Evolutionary conservation across 1,140 invertebrate species (phyloP), one percentile per base, ranked within the genome.

Genomic region (Berghia stephanieae): DNA sequence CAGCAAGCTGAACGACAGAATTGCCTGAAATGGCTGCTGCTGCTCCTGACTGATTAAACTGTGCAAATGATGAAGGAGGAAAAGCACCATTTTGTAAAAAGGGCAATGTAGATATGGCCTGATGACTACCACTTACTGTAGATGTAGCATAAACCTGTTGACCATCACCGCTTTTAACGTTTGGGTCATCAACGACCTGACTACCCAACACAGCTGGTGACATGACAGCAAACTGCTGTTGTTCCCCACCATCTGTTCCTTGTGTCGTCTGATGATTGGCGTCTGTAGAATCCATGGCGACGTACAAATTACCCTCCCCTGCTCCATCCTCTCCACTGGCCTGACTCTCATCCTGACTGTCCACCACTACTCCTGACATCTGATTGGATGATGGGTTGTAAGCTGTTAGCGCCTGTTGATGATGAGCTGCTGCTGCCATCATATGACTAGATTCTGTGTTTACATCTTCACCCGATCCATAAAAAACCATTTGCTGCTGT

Each of bases 51-150:
- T 69, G 40, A 67, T 4, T 21, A n/a, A 40, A 27, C 1, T 8
- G 2, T 27, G 31, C 43, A 16, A 27, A 44, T 70, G 68, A 8
- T 2, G 6, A 34, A 27, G 68, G 16, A 24, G 72, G 16, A 57
- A 46, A 75, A 57, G 72, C 57, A 60, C 72, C 72, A 75, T 75
- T 75, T 40, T 75, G 72, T 27, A 75, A 52, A 75, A 75, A 68
- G 21, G 74, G 74, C 31, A 76, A 63, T 44, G 74, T 76, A 31
- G 74, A 76, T 43, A 76, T 76, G 8, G 57, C 57, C 10, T 31
- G 18, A 16, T 31, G 8, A 27, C 10, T 31, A 42, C 60, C 74
- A 42, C 36, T 24, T 2, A 13, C 24, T 3, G 60, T 31, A 10
- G 44, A 5, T 3, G 44, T 31, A 2, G 74, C 13, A n/a, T 67